Evolutionary conservation across 1,140 invertebrate species (phyloP), one percentile per base, ranked within the genome.

Genomic region (Orius insidiosus): DNA sequence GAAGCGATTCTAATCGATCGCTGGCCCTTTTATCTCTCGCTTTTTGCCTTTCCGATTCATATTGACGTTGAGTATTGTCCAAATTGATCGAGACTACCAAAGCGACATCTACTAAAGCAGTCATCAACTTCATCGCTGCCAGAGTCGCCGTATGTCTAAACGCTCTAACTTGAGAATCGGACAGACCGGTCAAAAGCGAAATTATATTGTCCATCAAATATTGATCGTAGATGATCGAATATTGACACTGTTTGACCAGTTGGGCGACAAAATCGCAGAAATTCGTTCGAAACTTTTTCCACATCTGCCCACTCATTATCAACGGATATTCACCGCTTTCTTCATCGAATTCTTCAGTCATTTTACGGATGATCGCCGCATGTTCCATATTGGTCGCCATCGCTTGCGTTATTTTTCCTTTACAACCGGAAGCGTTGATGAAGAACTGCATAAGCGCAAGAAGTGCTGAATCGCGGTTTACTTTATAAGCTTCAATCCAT

Each of bases 261-360:
- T 87, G 84, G 65, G 95, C 87, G 9, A 98, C 86, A 68, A 98
- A 98, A 61, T 98, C 94, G 63, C 89, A 94, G 60, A 97, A 97
- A 66, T 94, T 95, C 16, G 75, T 69, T 19, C 86, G 76, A 59
- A 99, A 98, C 62, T 97, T 97, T 62, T 96, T 97, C 88, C 89
- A 98, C 39, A 85, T 81, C 55, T 90, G 87, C 0, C 93, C 93
- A 24, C 85, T 76, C 85, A 96, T 95, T n/a, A 98, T 95, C 2
- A 98, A 65, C 9, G 95, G 95, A 68, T 98, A 99, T 65, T 98
- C 94, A n/a, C 90, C 93, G 68, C 85, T 93, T 74, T 96, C 83
- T 70, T 98, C 94, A 68, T 98, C 94, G 70, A 98, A 99, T 64
- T 98, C 90, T 64, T 98, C 94, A 8, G 94, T 97, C 90, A 99